phyloP scores from a whole-genome alignment of 2,113 vertebrate species.

The Chloropsis hardwickii region DNA sequence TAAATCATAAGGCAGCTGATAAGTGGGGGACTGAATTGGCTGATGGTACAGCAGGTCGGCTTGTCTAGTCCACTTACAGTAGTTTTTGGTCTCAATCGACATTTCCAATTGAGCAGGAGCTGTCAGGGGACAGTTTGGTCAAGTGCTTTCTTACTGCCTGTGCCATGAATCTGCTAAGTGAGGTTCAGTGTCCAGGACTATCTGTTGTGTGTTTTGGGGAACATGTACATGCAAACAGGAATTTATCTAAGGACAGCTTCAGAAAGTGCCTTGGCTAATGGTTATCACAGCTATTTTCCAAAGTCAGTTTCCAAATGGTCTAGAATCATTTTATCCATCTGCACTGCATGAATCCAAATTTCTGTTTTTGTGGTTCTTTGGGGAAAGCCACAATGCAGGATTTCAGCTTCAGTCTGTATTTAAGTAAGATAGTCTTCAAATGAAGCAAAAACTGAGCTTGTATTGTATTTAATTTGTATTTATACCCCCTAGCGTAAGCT shows the following conservation, averaged over 20 bases:
- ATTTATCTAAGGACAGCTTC: neutral
- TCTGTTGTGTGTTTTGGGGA: neutral
- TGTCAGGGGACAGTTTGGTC: neutral
- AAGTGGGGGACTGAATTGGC: neutral
- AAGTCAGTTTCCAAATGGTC: neutral
- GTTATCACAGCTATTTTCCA: neutral
- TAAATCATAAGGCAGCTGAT: neutral
- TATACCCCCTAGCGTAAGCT: neutral
- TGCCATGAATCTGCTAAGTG: neutral
- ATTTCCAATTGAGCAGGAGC: neutral
- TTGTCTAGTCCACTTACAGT: neutral
- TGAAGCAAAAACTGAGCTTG: neutral
- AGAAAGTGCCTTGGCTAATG: neutral
- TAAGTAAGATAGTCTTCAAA: neutral
- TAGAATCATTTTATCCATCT: neutral
- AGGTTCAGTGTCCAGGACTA: neutral
- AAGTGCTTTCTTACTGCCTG: neutral
- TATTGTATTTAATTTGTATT: neutral
- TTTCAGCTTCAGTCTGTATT: neutral
- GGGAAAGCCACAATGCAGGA: neutral
- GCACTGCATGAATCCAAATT: neutral
- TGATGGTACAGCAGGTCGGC: neutral
- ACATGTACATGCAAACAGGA: neutral
- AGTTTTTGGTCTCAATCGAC: neutral
- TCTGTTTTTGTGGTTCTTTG: neutral